A percentile compares a stretch with the other conserved stretches of the same genome.
Conservation (phyloP, 2,888 invertebrate genomes). For the Ichneumoninae sp. region DNA sequence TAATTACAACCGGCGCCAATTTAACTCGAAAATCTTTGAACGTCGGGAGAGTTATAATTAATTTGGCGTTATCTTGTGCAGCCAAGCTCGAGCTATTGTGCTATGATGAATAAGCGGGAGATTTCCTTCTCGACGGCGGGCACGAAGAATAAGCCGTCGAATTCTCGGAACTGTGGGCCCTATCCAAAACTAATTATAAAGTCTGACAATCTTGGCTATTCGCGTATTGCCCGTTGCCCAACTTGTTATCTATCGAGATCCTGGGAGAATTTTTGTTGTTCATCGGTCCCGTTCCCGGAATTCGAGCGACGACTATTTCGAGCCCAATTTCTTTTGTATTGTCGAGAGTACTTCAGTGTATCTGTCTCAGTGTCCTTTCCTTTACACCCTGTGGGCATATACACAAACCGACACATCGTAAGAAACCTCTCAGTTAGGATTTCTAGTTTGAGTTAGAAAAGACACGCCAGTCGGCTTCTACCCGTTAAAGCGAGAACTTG, state of each 20-base stretch:
- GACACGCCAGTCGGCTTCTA: constrained; percentile 14
- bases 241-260: constrained; percentile 53
- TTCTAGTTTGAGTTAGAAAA: constrained; percentile 28
- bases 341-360: neutral
- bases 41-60: constrained; percentile 5
- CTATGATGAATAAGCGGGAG: constrained; percentile 6
- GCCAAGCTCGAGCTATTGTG: constrained; percentile 8
- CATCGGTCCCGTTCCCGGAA: constrained; percentile 57
- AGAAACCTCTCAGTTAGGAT: neutral
- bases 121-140: neutral
- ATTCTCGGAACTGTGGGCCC: constrained; percentile 29
- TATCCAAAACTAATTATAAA: constrained; percentile 42
- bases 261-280: constrained; percentile 68
- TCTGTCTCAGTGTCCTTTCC: constrained; percentile 5
- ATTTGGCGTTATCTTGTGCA: constrained; percentile 11
- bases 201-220: constrained; percentile 6
- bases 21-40: constrained; percentile 1
- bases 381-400: constrained; percentile 3
- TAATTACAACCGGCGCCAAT: neutral
- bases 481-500: constrained; percentile 22
- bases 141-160: neutral
- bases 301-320: constrained; percentile 38
- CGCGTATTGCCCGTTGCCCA: neutral
- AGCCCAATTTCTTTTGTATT: constrained; percentile 71
- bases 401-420: neutral